A percentile compares a stretch with the other conserved stretches of the same genome.
Conservation (phyloP, 37 sponge, comb jelly and placozoan genomes). For the Theonella swinhoei region DNA sequence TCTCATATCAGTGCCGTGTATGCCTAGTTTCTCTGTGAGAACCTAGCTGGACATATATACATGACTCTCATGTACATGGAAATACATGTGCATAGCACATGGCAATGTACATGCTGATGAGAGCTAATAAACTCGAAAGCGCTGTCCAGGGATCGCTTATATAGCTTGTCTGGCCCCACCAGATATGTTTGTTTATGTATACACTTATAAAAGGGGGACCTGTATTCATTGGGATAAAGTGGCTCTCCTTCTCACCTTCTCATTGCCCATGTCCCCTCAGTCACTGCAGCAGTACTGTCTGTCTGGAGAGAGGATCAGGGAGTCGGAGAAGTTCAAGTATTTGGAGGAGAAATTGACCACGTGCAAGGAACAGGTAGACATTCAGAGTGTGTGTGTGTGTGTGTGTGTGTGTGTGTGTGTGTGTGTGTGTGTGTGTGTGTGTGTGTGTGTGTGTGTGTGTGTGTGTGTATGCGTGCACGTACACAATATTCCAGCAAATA, state of each 20-base stretch:
- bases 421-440: neutral
- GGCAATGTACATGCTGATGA: too few species aligned
- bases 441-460: neutral
- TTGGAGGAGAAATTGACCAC: neutral
- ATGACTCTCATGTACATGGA: neutral
- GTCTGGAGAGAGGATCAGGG: neutral
- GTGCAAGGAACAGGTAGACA: conserved; percentile 12
- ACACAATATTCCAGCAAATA: neutral
- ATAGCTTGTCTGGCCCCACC: too few species aligned
- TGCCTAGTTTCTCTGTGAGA: too few species aligned
- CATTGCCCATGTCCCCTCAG: neutral
- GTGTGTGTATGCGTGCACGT: neutral
- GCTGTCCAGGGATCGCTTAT: too few species aligned
- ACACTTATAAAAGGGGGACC: too few species aligned
- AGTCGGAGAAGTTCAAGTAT: conserved; percentile 30
- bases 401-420: neutral
- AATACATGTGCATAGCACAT: too few species aligned
- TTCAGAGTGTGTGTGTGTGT: neutral
- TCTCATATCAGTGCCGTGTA: neutral
- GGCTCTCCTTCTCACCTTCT: too few species aligned
- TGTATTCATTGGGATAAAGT: too few species aligned
- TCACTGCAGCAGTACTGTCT: neutral
- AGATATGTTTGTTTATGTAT: too few species aligned
- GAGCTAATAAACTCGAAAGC: too few species aligned
- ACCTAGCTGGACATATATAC: too few species aligned